Evolutionary conservation across 2,888 invertebrate genomes (phyloP), one percentile per base, ranked within the genome.

Genomic region (Rhingia rostrata): DNA sequence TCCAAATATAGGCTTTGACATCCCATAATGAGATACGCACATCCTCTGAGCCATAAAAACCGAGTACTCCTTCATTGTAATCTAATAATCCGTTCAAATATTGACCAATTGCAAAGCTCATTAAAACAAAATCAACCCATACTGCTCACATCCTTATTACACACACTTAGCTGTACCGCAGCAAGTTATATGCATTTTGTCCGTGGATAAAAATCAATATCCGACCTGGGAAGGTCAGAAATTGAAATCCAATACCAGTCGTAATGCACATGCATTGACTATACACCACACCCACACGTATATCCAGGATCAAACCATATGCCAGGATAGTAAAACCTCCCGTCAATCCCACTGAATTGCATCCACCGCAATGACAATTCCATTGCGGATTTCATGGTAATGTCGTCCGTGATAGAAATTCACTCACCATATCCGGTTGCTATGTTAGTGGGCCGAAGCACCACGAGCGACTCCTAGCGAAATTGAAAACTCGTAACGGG

Each of bases 321-420:
- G 33, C 30, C 32, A 7, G 33, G 33, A 10, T 6, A 39, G 3
- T 39, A 1, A n/a, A 39, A 39, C 10, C 7, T 35, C 35, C 54
- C 33, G 35, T 41, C 49, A 4, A n/a, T 4, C 37, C 4, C 14
- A 64, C 73, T 56, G 54, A 73, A 73, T 64, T 47, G 73, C 63
- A 73, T 54, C 33, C 37, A 53, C 73, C 73, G 45, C 73, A 63
- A 73, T 64, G 73, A 73, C 63, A 73, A 64, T 73, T 54, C 53
- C 12, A 63, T 39, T 45, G 63, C 12, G 73, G 39, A 54, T 45
- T 72, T 53, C 43, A 72, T 53, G 61, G 72, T 35, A 43, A 43
- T 45, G 64, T 54, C 37, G 63, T 35, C 47, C 63, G 54, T 12
- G 47, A 74, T 56, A 12, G 39, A 64, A 47, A 74, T 74, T 74